phyloP scores from a whole-genome alignment of 2,888 invertebrate genomes.

The Exocentrus adspersus region DNA sequence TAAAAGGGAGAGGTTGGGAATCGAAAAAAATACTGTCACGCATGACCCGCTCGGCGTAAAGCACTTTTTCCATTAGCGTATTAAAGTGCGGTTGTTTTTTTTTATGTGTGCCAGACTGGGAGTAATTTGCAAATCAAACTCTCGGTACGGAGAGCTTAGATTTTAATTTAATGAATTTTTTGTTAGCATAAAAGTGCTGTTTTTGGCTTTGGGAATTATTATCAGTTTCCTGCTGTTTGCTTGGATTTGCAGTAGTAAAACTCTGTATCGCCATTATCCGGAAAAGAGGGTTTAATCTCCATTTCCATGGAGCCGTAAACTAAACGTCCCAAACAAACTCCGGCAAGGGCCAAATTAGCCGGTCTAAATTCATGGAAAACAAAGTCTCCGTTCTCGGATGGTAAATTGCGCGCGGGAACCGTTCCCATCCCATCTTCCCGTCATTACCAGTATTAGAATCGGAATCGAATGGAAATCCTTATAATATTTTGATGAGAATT shows the following conservation, averaged over 20 bases:
- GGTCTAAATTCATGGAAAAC: not conserved
- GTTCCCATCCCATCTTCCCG: constrained; percentile 33
- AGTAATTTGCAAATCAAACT: constrained; percentile 44
- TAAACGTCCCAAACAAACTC: too few species aligned
- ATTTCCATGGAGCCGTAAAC: too few species aligned
- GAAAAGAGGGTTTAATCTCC: too few species aligned
- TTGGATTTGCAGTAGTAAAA: too few species aligned
- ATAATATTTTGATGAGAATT: constrained; percentile 51
- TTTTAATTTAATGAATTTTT: constrained; percentile 36
- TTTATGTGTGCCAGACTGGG: constrained; percentile 36
- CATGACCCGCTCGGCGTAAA: constrained; percentile 41
- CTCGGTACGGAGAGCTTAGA: constrained; percentile 32
- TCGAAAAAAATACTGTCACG: too few species aligned
- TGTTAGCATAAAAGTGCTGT: constrained; percentile 9
- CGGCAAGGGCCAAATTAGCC: not conserved
- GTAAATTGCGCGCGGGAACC: constrained; percentile 28
- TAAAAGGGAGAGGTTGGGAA: not conserved
- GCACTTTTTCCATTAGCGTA: constrained; percentile 48
- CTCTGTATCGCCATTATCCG: too few species aligned
- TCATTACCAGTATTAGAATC: constrained; percentile 55
- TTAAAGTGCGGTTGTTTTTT: constrained; percentile 42
- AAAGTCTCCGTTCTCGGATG: constrained; percentile 9
- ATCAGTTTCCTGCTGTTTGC: too few species aligned
- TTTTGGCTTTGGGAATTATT: too few species aligned
- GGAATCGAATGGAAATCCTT: constrained; percentile 53